Conservation (phyloP, 2,888 invertebrate genomes). For the Abrostola triplasia region DNA sequence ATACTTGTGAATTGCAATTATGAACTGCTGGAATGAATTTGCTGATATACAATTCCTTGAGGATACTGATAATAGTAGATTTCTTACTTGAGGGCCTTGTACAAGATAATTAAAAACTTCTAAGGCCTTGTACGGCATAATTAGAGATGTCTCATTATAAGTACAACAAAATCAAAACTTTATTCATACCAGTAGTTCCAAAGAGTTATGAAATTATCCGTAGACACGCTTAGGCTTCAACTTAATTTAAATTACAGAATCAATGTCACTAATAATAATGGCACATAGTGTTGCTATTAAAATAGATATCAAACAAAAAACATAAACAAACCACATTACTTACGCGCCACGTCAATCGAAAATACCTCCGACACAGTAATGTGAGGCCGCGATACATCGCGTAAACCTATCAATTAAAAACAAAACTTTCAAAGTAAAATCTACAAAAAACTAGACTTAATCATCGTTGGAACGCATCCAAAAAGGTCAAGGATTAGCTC, state of each 20-base stretch:
- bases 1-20: background rate
- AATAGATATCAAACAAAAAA: background rate
- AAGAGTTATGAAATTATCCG: too few species aligned
- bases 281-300: background rate
- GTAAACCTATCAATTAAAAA: slow-evolving; percentile 20
- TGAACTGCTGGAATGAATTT: background rate
- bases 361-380: background rate
- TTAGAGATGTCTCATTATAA: too few species aligned
- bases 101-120: too few species aligned
- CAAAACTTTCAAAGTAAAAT: slow-evolving; percentile 13
- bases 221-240: too few species aligned
- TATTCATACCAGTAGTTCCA: too few species aligned
- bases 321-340: background rate
- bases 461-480: slow-evolving; percentile 51
- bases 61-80: too few species aligned
- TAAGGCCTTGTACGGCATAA: too few species aligned
- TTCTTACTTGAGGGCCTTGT: too few species aligned
- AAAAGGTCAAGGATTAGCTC: slow-evolving; percentile 57
- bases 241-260: too few species aligned
- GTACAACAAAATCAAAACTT: too few species aligned
- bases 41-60: too few species aligned
- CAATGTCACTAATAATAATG: background rate
- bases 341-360: background rate
- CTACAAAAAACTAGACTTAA: slow-evolving; percentile 40
- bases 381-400: slow-evolving; percentile 4